Evolutionary conservation across 2,797 vertebrate genomes (phyloP), one percentile per base, ranked within the genome.

Genomic region (Ceyx erithaca): DNA sequence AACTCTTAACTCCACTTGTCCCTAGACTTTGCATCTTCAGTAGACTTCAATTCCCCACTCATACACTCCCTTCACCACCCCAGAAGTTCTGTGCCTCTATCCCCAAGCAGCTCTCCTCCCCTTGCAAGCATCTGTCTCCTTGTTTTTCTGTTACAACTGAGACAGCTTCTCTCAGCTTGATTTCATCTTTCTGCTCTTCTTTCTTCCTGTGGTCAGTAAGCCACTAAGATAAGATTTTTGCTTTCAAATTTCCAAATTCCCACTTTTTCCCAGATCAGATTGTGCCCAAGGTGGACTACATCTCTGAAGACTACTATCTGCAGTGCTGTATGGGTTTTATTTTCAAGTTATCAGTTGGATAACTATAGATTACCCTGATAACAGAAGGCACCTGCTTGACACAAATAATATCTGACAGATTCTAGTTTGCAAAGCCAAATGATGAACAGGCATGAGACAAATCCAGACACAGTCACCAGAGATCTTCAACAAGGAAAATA

Each of bases 321-420:
- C 58, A 69, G 20, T 76, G 45, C 64, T 31, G 18, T 43, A 25
- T 12, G 37, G 45, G 35, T 72, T 92, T 94, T 94, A 63, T 91
- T 94, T 92, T 84, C 82, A 83, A 31, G 57, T 89, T 91, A 85
- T 78, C 48, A 67, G 80, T 86, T 92, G 83, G 80, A 70, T 89
- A 84, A 68, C 57, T 90, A 40, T 67, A 67, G 59, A 57, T 94
- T 93, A 86, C 70, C 28, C 31, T 2, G 1, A 23, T 61, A 87
- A 86, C 92, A 92, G 93, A 95, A 93, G 94, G 91, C 73, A 88
- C 33, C 87, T 91, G 58, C 85, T 84, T 92, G 87, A 93, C 67
- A 76, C 67, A 68, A 81, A 79, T 11, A 5, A 7, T 91, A 78
- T 31, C 67, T 89, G 92, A 91, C 95, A 95, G 78, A 93, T 93